These are phyloP conservation scores for Craseonycteris thonglongyai DNA, from an alignment of 2,113 vertebrate species.

Conservation along the genomic window DNA sequence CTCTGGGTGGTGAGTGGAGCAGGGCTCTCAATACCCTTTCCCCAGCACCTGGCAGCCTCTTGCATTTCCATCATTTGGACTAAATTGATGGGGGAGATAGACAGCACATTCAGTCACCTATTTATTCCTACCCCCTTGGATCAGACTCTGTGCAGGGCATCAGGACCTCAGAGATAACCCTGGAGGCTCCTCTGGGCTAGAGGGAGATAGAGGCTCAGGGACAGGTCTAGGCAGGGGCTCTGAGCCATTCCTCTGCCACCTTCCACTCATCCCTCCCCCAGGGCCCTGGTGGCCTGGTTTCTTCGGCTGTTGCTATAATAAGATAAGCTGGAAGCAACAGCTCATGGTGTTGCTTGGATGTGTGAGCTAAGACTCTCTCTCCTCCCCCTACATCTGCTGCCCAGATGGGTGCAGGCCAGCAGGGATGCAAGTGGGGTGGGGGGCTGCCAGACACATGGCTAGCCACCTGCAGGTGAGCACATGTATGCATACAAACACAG, in stretches of 20 bases:
- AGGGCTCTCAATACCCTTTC: not conserved
- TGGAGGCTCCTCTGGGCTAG: constrained; percentile 82
- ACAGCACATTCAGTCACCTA: not conserved
- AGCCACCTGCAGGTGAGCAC: not conserved
- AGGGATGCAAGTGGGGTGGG: not conserved
- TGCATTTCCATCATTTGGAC: not conserved
- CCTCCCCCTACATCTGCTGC: constrained; percentile 63
- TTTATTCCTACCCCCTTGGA: not conserved
- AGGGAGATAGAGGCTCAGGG: constrained; percentile 29
- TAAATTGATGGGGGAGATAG: not conserved
- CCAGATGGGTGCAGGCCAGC: constrained; percentile 37
- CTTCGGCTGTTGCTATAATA: constrained; percentile 86
- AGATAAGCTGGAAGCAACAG: constrained; percentile 83
- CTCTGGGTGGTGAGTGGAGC: not conserved
- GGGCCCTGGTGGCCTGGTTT: constrained; percentile 81
- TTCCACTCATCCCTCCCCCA: constrained; percentile 54
- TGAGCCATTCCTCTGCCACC: constrained; percentile 33
- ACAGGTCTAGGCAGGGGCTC: constrained; percentile 30
- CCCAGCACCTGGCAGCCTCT: not conserved
- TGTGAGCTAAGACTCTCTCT: constrained; percentile 69
- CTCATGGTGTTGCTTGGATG: constrained; percentile 72
- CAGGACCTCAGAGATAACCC: constrained; percentile 2
- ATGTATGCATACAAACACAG: not conserved
- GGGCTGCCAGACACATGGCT: constrained; percentile 20
- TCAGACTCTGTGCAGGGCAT: not conserved